Evolutionary conservation across 2,888 invertebrate species (phyloP), one percentile per base, ranked within the genome.

Genomic region (Melinopterus prodromus): DNA sequence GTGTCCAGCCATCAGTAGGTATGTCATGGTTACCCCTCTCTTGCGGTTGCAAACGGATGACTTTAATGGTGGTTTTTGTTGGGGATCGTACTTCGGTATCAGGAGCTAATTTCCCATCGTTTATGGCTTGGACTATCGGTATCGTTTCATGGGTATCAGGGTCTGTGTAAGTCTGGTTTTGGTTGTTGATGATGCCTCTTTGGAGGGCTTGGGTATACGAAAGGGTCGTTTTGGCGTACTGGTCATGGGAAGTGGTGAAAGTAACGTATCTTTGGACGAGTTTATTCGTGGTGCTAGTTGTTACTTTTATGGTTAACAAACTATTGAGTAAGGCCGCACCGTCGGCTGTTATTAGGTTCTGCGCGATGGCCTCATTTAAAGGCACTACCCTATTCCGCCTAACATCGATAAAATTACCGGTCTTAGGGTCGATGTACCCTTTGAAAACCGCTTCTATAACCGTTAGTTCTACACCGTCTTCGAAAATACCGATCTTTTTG

Each of bases 381-480:
- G 97, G 95, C 87, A 97, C 92, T 77, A 94, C 92, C 86, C 92
- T 93, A 85, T 93, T 93, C 71, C 92, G 93, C 82, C 91, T 90
- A 16, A 95, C 92, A 86, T 98, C 95, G 81, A 98, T 90, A 82
- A 97, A 92, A 88, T 96, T 94, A 7, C 98, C 98, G 36, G 95
- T 95, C 89, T 94, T 94, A 0, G 98, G 96, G 88, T 99, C 97
- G 78, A 99, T 92, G 85, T 95, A 92, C 85, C 95, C 96, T 85
- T 94, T 93, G 85, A 96, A 94, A 81, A 98, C 97, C 16, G 98
- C 95, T 88, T 97, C 96, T 84, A 98, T 90, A n/a, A 97, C 95
- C 78, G 92, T 94, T 69, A 97, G 89, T 89, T 98, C 97, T 81
- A 91, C 92, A 15, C 94, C 94, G 82, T 94, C 92, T 87, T 94